Evolutionary conservation across 2,888 invertebrate genomes (phyloP), one percentile per base, ranked within the genome.

Genomic region (Mycogona germanica): DNA sequence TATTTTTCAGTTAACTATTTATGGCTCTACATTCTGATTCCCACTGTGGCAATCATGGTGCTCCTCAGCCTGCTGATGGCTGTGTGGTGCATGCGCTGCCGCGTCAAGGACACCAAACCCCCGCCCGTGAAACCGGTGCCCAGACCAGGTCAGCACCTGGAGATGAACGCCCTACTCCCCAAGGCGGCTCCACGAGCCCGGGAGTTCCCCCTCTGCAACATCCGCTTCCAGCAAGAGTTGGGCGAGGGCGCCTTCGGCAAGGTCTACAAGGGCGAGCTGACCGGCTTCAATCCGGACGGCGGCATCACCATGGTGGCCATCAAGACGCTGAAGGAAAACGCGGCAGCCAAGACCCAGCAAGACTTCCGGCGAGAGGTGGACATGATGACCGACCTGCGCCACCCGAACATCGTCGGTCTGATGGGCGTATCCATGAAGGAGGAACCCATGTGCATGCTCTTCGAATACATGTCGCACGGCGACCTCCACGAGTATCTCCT

Each of bases 211-310:
- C 74, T 89, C 56, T 81, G 84, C 56, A 85, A 87, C 68, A 45
- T 54, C 14, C 78, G 82, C 60, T 88, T 93, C 67, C 75, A 89
- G 45, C 88, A 92, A 67, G 89, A 93, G 69, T 73, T 96, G 29
- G 95, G 95, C 23, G 93, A 95, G 73, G 95, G 97, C 12, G 92
- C 93, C 29, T 97, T 95, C 70, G 96, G 96, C 70, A 93, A 91
- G 75, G 95, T 96, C 0, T 97, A 91, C 69, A 92, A 92, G 72
- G 96, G 95, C 1, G 89, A 93, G 67, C 73, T 95, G 51, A 72
- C 77, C 25, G 70, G 69, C 9, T 59, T 67, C 46, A 65, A 64
- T 56, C 48, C 57, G n/a, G 57, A 57, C 40, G 56, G 49, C 14
- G 46, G 47, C 26, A 79, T 80, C 54, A 79, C 81, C 57, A 84